Evolutionary conservation across 2,888 invertebrate species (phyloP).

Genomic region (Ichneumoninae sp.): DNA sequence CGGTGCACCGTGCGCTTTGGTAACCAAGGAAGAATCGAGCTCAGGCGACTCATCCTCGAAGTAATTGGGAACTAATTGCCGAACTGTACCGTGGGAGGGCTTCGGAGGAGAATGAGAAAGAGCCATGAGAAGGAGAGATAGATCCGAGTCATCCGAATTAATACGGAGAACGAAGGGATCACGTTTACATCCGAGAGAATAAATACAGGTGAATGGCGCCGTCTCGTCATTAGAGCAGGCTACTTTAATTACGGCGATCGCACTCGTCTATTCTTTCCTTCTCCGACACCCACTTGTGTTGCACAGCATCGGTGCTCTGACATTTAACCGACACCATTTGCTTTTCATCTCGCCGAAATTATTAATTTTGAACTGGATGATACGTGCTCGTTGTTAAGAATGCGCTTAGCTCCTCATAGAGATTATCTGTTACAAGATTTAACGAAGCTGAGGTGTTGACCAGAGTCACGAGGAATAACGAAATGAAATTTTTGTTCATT

Average conservation of each 20-base stretch:
- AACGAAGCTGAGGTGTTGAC: not conserved
- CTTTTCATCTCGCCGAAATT: conserved; percentile 82
- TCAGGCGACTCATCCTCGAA: conserved; percentile 74
- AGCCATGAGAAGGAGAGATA: conserved; percentile 56
- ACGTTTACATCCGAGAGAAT: conserved; percentile 35
- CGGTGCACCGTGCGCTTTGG: conserved; percentile 8
- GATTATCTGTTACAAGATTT: conserved; percentile 11
- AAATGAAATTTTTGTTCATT: conserved; percentile 25
- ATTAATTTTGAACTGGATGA: conserved; percentile 73
- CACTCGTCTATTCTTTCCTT: conserved; percentile 67
- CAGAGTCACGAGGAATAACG: conserved; percentile 43
- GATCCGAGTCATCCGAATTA: conserved; percentile 80
- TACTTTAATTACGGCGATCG: conserved; percentile 80
- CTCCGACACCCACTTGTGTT: conserved; percentile 13
- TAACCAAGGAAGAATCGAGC: conserved; percentile 27
- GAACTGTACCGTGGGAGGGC: conserved; percentile 74
- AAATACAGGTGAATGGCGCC: conserved; percentile 71
- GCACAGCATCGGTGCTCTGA: conserved; percentile 71
- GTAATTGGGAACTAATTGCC: conserved; percentile 82
- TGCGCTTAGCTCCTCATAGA: conserved; percentile 20
- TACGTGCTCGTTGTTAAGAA: conserved; percentile 43
- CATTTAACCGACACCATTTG: conserved; percentile 66
- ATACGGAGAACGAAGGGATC: conserved; percentile 68
- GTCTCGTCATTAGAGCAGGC: conserved; percentile 74
- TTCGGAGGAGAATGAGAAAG: conserved; percentile 44